Conservation (phyloP, 1,140 invertebrate species). For the Macrostomum lignano region DNA sequence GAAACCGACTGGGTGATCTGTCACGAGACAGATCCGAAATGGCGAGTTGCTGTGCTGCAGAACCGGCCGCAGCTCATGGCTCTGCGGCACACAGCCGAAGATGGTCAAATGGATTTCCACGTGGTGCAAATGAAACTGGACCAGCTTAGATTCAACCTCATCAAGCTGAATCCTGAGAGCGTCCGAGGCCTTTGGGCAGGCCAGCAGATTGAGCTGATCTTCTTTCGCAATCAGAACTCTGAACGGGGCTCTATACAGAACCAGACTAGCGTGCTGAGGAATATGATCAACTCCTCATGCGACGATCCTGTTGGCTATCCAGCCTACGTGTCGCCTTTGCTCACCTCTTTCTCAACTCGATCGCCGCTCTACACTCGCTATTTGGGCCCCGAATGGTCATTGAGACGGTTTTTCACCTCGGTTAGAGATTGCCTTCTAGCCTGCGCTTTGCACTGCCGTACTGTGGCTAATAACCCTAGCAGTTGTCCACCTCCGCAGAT, state of each 20-base stretch:
- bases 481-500: too few species aligned
- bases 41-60: conserved; percentile 74
- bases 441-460: too few species aligned
- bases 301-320: conserved; percentile 95
- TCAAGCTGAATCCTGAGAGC: conserved; percentile 58
- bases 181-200: conserved; percentile 92
- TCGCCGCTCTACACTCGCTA: too few species aligned
- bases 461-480: too few species aligned
- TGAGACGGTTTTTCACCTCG: too few species aligned
- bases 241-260: conserved; percentile 88
- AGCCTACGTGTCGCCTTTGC: conserved; percentile 90
- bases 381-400: too few species aligned
- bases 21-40: conserved; percentile 83
- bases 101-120: conserved; percentile 2
- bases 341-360: too few species aligned
- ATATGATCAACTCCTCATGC: conserved; percentile 97
- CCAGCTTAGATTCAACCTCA: conserved; percentile 1
- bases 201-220: conserved; percentile 82
- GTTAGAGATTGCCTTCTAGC: too few species aligned
- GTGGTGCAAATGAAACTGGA: background rate
- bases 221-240: conserved; percentile 73
- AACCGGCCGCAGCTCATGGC: conserved; percentile 81
- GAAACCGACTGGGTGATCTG: conserved; percentile 74
- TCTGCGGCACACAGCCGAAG: conserved; percentile 31
- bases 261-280: conserved; percentile 81